Percentiles rank a stretch among this genome's conserved stretches.
These are phyloP conservation scores for Crotalus horridus DNA, from an alignment of 2,113 vertebrate species.

Conservation along the genomic window DNA sequence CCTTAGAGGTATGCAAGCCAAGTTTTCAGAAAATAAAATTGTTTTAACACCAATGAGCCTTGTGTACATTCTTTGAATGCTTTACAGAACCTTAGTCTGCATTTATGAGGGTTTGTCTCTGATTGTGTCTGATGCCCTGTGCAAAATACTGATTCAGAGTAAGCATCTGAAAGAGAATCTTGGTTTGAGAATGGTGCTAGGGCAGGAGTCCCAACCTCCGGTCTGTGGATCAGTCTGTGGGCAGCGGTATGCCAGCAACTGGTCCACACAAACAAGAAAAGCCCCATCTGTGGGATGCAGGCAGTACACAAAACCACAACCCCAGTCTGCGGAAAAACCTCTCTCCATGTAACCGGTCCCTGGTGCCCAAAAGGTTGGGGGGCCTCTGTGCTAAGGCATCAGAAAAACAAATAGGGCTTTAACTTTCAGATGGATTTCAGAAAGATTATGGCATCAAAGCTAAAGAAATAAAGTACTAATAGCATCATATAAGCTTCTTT, in stretches of 20 bases:
- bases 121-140: background rate
- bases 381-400: background rate
- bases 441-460: background rate
- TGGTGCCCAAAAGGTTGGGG: too few relatives aligned
- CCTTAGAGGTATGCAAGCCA: background rate
- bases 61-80: background rate
- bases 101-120: background rate
- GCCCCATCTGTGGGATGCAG: too few relatives aligned
- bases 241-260: too few relatives aligned
- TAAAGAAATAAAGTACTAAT: background rate
- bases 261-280: too few relatives aligned
- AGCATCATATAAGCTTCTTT: background rate
- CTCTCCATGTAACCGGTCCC: too few relatives aligned
- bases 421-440: background rate
- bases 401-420: background rate
- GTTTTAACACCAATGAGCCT: background rate
- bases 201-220: background rate
- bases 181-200: background rate
- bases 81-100: background rate
- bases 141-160: background rate
- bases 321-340: too few relatives aligned
- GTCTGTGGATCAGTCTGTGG: too few relatives aligned
- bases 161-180: too few relatives aligned
- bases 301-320: too few relatives aligned
- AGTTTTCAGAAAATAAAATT: background rate